These are phyloP conservation scores for Loris lydekkerianus DNA, from an alignment of 2,797 vertebrate genomes.

Conservation along the genomic window DNA sequence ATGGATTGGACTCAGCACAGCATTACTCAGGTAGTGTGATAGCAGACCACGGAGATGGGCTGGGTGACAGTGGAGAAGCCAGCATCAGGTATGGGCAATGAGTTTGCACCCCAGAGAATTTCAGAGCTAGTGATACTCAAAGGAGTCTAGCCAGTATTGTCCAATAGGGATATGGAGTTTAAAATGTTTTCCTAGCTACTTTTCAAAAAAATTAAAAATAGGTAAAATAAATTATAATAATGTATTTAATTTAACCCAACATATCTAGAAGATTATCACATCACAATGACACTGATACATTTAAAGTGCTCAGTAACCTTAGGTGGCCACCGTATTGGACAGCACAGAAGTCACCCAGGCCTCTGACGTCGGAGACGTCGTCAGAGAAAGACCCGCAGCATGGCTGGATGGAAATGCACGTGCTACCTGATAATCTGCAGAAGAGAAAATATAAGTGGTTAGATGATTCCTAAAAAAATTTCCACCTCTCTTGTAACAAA, in stretches of 20 bases:
- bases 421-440: neutral
- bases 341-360: neutral
- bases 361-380: neutral
- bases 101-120: neutral
- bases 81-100: rapidly evolving
- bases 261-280: neutral
- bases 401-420: neutral
- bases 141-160: neutral
- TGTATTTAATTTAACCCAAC: neutral
- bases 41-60: neutral
- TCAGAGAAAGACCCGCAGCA: neutral
- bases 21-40: neutral
- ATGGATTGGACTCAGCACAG: neutral
- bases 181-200: neutral
- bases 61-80: rapidly evolving
- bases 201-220: conserved; percentile 24
- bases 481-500: conserved; percentile 1
- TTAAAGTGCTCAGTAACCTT: neutral
- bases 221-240: neutral
- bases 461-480: neutral
- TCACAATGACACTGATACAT: neutral
- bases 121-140: neutral
- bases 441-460: neutral
- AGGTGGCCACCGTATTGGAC: rapidly evolving
- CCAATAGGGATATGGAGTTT: neutral